Percentiles rank a stretch among this genome's conserved stretches.
Conservation (phyloP, 2,113 vertebrate genomes). For the Neotragus moschatus region DNA sequence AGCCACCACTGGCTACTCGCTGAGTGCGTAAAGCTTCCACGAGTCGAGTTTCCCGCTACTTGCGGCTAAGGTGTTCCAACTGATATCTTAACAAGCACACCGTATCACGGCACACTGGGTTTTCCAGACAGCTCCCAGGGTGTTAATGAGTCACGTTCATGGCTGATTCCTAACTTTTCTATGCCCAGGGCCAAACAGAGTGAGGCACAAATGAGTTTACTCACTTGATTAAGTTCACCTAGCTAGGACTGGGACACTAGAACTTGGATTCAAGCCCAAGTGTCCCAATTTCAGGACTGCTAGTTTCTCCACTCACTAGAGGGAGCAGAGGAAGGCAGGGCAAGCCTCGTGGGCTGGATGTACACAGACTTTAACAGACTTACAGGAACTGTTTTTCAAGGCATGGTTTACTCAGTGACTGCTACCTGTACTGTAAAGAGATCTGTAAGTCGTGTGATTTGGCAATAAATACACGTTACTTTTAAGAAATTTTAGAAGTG, state of each 20-base stretch:
- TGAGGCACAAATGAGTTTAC: neutral
- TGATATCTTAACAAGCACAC: neutral
- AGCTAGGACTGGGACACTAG: neutral
- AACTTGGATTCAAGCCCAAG: neutral
- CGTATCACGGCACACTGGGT: neutral
- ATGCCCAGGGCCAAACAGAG: neutral
- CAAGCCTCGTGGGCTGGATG: accelerated
- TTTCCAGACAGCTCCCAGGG: neutral
- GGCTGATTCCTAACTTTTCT: neutral
- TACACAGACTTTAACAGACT: accelerated
- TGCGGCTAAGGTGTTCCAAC: neutral
- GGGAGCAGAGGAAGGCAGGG: neutral
- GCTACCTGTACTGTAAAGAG: too few relatives aligned
- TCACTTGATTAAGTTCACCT: neutral
- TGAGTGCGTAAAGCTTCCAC: neutral
- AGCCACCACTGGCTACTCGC: neutral
- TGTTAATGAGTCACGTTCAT: neutral
- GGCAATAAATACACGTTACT: neutral
- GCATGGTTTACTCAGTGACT: neutral
- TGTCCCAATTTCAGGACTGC: neutral
- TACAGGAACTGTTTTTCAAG: neutral
- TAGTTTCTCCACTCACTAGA: neutral
- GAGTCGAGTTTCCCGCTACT: neutral
- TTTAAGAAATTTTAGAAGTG: neutral
- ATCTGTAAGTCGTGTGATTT: neutral